Evolutionary conservation across 2,797 vertebrate genomes (phyloP).

Genomic region (Phyllotis vaccarum): DNA sequence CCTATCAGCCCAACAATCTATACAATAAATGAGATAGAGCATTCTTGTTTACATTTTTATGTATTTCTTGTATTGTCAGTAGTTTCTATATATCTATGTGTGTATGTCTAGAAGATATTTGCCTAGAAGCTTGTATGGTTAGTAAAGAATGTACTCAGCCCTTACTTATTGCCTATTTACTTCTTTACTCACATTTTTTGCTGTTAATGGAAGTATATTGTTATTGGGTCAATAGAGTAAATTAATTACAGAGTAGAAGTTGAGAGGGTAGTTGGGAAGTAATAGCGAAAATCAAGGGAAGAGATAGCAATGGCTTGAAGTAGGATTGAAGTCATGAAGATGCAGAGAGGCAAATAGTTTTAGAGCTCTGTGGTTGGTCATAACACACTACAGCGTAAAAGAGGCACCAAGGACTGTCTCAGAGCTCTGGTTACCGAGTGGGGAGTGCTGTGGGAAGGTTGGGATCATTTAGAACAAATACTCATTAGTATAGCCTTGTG

Average conservation of each 20-base stretch:
- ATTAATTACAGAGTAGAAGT: background rate
- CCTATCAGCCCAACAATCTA: background rate
- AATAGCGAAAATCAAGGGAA: background rate
- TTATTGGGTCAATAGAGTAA: background rate
- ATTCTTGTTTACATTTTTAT: constrained; percentile 24
- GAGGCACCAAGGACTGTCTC: background rate
- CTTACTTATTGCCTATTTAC: background rate
- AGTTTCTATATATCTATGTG: background rate
- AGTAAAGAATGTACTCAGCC: background rate
- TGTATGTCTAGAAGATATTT: background rate
- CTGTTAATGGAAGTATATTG: background rate
- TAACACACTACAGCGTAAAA: background rate
- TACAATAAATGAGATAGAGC: background rate
- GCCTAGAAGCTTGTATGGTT: background rate
- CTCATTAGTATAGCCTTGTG: background rate
- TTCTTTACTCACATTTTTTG: background rate
- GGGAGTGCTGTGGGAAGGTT: background rate
- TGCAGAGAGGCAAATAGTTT: background rate
- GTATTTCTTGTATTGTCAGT: background rate
- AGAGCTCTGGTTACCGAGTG: background rate
- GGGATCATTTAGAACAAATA: background rate
- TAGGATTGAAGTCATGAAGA: background rate
- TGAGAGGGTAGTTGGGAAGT: background rate
- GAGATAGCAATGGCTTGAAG: background rate
- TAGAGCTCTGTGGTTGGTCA: background rate